phyloP scores from a whole-genome alignment of 1,140 invertebrate genomes.

The Pseudomyrmex gracilis region DNA sequence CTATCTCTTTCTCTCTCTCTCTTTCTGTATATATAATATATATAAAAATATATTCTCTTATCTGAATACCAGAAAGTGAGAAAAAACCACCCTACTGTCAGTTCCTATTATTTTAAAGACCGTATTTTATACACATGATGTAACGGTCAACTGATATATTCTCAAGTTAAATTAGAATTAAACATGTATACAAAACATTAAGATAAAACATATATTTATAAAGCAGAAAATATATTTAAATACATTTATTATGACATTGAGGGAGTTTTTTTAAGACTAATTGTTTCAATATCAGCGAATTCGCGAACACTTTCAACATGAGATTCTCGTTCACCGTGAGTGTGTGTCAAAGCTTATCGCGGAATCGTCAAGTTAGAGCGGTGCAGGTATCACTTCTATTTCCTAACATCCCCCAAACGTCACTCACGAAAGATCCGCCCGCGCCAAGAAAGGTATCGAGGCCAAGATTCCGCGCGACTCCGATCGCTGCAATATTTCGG shows the following conservation, averaged over 20 bases:
- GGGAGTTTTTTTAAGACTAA: too few relatives aligned
- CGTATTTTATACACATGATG: constrained; percentile 18
- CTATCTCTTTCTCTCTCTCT: constrained; percentile 14
- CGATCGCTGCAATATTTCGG: constrained; percentile 51
- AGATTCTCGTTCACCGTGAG: neutral
- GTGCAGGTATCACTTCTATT: neutral
- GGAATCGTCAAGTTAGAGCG: neutral
- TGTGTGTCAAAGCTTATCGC: neutral
- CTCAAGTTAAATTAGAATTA: constrained; percentile 7
- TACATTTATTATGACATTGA: too few relatives aligned
- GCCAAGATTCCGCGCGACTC: constrained; percentile 46
- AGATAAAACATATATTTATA: too few relatives aligned
- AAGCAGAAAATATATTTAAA: too few relatives aligned
- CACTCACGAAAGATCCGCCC: constrained; percentile 20
- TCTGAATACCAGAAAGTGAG: neutral
- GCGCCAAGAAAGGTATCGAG: constrained; percentile 26
- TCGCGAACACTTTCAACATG: neutral
- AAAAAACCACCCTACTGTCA: neutral
- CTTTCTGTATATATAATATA: neutral
- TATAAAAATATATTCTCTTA: neutral
- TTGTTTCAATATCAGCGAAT: neutral
- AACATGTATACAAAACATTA: neutral
- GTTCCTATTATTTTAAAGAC: constrained; percentile 18
- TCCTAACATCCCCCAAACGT: neutral
- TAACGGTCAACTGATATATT: neutral